phyloP scores from a whole-genome alignment of 2,888 invertebrate genomes.

The Portevinia maculata region DNA sequence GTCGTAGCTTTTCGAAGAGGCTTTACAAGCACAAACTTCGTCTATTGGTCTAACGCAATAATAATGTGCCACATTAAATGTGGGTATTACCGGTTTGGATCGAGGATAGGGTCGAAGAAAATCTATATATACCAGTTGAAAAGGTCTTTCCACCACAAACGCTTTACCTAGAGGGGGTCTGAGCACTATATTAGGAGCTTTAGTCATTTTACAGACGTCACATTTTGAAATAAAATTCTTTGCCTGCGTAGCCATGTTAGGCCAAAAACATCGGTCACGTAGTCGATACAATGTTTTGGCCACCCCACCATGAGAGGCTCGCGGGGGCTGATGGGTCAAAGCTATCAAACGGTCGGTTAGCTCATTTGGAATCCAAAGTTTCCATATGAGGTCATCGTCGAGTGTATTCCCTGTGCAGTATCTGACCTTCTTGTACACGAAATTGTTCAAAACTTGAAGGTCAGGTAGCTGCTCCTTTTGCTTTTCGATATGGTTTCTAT shows the following conservation, averaged over 20 bases:
- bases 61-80: too few species aligned
- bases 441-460: not conserved
- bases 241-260: not conserved
- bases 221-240: not conserved
- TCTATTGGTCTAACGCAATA: not conserved
- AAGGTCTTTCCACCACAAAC: not conserved
- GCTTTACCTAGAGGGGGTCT: not conserved
- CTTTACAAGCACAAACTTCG: not conserved
- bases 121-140: not conserved
- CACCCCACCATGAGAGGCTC: conserved; percentile 2
- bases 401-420: not conserved
- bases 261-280: not conserved
- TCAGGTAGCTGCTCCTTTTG: conserved; percentile 7
- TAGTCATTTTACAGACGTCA: not conserved
- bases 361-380: conserved; percentile 1
- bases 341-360: not conserved
- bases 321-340: conserved; percentile 28
- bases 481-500: not conserved
- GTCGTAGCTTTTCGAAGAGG: not conserved
- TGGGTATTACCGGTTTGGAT: not conserved
- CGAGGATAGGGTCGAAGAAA: not conserved
- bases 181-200: not conserved
- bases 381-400: not conserved
- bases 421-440: conserved; percentile 3
- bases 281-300: not conserved